Base-by-base conservation (phyloP, 2,113 vertebrate species). In the Heloderma charlesbogerti region DNA sequence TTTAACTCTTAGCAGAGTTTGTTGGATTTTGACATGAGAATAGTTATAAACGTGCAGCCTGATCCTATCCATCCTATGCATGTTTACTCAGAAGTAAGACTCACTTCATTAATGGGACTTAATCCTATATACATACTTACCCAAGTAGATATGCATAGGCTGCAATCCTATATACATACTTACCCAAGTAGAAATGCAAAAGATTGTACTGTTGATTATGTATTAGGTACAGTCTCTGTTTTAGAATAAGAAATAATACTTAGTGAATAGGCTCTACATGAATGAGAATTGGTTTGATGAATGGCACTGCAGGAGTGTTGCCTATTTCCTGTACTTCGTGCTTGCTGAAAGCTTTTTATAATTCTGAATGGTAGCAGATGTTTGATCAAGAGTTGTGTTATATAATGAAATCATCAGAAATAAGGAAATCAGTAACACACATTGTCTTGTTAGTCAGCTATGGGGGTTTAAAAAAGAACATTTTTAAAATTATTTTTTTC, bases 391-490 rank as follows among this genome's bases (percentile, higher is more conserved):
- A 48, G 34, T 15, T 31, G 25, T 83, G 66, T 88, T 93, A 82
- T 81, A 48, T 84, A 85, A 93, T 91, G 27, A 92, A 80, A 92
- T 74, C 78, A 34, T 92, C 45, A 87, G 8, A 51, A 84, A 83
- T 92, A 92, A 92, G 88, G 34, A 88, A 87, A 91, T 90, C 78
- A 60, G 72, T 79, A 37, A 80, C 18, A 88, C n/a, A 84, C 84
- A 66, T 90, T 91, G 60, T 88, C 90, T 63, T 40, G 78, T 48
- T 91, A 29, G 25, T 45, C 45, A 79, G 60, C 48, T 78, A 16
- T 43, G 15, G 31, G 22, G 51, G 27, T 57, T 74, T 83, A 15
- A 82, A 69, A 72, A 57, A 71, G 45, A 81, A 81, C 2, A 13
- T 84, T 54, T 66, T 18, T 13, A 79, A 85, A 85, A 85, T 63